These are phyloP conservation scores for Sander vitreus DNA, from an alignment of 2,113 vertebrate genomes.

Conservation along the genomic window DNA sequence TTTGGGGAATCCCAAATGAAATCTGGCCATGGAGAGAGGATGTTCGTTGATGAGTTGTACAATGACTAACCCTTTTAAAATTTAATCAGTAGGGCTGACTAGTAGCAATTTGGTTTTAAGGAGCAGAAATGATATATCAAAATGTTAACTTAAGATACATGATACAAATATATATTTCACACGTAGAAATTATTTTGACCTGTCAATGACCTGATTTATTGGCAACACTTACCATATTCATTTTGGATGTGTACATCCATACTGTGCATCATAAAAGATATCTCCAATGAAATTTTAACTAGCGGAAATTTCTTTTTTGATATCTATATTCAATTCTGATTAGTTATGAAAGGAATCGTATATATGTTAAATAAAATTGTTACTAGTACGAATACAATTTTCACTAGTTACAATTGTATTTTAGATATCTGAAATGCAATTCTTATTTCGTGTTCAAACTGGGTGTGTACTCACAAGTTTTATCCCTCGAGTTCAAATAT, in stretches of 20 bases:
- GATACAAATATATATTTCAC: not conserved
- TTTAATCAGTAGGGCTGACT: not conserved
- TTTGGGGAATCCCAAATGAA: slow-evolving; percentile 38
- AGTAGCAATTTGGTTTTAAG: not conserved
- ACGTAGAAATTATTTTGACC: not conserved
- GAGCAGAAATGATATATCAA: not conserved
- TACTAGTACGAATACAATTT: not conserved
- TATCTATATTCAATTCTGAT: not conserved
- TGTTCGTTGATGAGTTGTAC: slow-evolving; percentile 28
- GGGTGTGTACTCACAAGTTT: too few relatives aligned
- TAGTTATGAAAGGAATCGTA: not conserved
- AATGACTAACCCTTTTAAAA: too few relatives aligned
- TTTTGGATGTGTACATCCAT: not conserved
- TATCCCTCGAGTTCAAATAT: too few relatives aligned
- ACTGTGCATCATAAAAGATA: not conserved
- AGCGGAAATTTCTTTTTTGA: not conserved
- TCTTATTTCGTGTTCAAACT: too few relatives aligned
- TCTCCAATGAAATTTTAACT: too few relatives aligned
- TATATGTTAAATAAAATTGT: not conserved
- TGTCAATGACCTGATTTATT: not conserved
- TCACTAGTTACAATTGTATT: not conserved
- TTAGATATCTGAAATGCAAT: not conserved
- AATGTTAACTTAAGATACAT: not conserved
- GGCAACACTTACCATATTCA: not conserved
- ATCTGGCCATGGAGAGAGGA: slow-evolving; percentile 32